A percentile compares a stretch with the other conserved stretches of the same genome.
These are phyloP conservation scores for Zingel zingel DNA, from an alignment of 2,113 vertebrate genomes.

Conservation along the genomic window DNA sequence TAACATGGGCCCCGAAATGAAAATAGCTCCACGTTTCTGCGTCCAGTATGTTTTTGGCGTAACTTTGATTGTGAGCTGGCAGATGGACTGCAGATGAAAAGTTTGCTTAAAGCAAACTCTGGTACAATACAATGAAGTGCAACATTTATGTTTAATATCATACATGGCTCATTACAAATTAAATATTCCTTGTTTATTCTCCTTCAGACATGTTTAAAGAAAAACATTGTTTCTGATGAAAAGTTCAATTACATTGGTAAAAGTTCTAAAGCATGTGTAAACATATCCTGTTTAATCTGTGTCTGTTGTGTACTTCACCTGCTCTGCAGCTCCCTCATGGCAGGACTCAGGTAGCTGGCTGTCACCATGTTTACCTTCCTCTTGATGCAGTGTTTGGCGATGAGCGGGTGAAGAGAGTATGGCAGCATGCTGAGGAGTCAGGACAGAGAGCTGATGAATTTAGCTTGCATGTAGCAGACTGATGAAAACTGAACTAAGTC, in stretches of 20 bases:
- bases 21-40: too few relatives aligned
- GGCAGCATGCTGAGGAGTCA: slow-evolving; percentile 89
- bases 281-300: background rate
- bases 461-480: too few relatives aligned
- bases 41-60: too few relatives aligned
- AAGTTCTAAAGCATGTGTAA: background rate
- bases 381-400: slow-evolving; percentile 93
- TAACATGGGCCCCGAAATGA: too few relatives aligned
- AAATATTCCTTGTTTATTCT: background rate
- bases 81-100: background rate
- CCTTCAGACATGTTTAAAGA: too few relatives aligned
- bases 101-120: background rate
- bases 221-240: background rate
- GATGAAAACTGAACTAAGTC: background rate
- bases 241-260: background rate
- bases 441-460: background rate
- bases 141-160: background rate
- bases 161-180: background rate
- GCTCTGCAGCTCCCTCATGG: slow-evolving; percentile 91
- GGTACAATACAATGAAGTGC: too few relatives aligned
- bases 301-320: slow-evolving; percentile 80
- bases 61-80: too few relatives aligned
- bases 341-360: slow-evolving; percentile 94
- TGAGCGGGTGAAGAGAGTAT: slow-evolving; percentile 88
- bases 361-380: slow-evolving; percentile 95